Base-by-base conservation (phyloP, 1,140 invertebrate species). In the Reticulitermes speratus region DNA sequence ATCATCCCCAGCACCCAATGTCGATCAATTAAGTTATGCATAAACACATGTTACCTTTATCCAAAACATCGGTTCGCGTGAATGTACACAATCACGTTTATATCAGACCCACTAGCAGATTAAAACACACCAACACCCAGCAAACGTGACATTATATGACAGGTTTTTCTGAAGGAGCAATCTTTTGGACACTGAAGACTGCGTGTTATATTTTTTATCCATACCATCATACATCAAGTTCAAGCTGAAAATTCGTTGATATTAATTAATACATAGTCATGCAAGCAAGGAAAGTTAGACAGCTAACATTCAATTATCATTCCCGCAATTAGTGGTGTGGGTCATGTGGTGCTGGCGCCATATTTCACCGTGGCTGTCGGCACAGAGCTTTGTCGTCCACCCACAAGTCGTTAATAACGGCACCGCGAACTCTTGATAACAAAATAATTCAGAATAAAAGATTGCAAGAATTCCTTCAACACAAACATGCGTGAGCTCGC, bases 191-290 rank as follows among this genome's bases (percentile, higher is more conserved):
- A 11, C 2, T 9, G 25, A 8, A 14, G n/a, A 9, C 9, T 30
- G n/a, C 7, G 25, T 75, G 65, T 75, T 75, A 30, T 38, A 65
- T 75, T 75, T 75, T 75, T 75, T 30, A 75, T 30, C 65, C 25
- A 8, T 75, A n/a, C n/a, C n/a, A 75, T 75, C 65, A 75, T 75
- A 75, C n/a, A 75, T 75, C 65, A 75, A 75, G 25, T 75, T 75
- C n/a, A 75, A 25, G 65, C 25, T 30, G 25, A 25, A 30, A 75
- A 75, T 55, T 55, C 52, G 8, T 55, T 55, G 52, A 55, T 12
- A 19, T 75, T 75, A 75, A 75, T 75, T 75, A 75, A 75, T 75
- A 75, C 65, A 25, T 30, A 75, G 65, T 75, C 65, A 75, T 75
- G 65, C 65, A 75, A 75, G 25, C 25, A n/a, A 30, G 65, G 65